Base-by-base conservation (phyloP, 2,113 vertebrate genomes). In the Actenoides lindsayi region DNA sequence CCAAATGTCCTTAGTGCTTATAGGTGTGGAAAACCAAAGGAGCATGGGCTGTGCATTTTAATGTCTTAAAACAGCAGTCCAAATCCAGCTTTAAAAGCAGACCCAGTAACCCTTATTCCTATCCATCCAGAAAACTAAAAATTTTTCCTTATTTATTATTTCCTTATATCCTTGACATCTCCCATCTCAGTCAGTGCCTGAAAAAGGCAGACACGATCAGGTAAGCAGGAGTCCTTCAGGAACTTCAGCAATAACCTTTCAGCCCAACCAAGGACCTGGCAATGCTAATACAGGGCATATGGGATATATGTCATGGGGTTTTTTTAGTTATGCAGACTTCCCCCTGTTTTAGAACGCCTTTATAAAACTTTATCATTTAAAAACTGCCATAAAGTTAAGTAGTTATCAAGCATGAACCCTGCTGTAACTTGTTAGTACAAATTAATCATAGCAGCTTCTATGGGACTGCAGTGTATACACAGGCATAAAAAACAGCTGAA, bases 241-340 rank as follows among this genome's bases (percentile, higher is more conserved):
- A 60, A 37, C 37, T 53, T 46, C 73, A 82, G 42, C 39, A 62
- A 25, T 10, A 44, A 48, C 16, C 13, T 46, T 53, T 44, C 53
- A 51, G 25, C n/a, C 3, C 0, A 54, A 37, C n/a, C 11, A 27
- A 57, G 77, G 33, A 30, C 13, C 27, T 0, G 0, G 8, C 30
- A 44, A 31, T 0, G 1, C 50, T 37, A 39, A 37, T 5, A 50
- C 13, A 15, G 37, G 5, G 13, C 21, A 20, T 4, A 42, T 3
- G 7, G 14, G 18, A 23, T 30, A 31, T 2, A 30, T 5, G 2
- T 30, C 24, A 41, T 3, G 19, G 4, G 23, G 11, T 25, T 28
- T 76, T 54, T 31, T 18, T 20, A 51, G 23, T 30, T 37, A 59
- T 1, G 4, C 9, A 50, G 30, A 13, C 7, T 42, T 90, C 13